Percentiles rank a stretch among this genome's conserved stretches.
Conservation (phyloP, 2,888 invertebrate genomes). For the Callosobruchus maculatus region DNA sequence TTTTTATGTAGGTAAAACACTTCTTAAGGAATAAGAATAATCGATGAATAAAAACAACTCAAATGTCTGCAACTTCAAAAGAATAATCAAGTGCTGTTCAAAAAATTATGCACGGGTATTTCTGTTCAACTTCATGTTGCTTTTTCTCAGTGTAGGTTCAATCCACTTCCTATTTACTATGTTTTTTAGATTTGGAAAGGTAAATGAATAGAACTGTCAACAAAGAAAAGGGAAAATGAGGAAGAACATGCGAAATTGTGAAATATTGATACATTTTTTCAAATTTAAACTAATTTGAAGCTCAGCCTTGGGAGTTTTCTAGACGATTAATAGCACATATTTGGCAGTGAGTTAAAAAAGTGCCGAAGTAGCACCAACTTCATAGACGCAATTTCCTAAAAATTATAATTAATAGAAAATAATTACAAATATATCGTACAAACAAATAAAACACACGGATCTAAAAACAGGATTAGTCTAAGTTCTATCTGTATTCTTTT, state of each 20-base stretch:
- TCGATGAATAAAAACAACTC: background rate
- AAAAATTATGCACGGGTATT: background rate
- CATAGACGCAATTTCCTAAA: slow-evolving; percentile 29
- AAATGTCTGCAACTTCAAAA: background rate
- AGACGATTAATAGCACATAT: slow-evolving; percentile 25
- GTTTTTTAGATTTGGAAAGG: background rate
- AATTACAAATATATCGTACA: slow-evolving; percentile 35
- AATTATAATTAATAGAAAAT: slow-evolving; percentile 29
- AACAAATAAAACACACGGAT: slow-evolving; percentile 39
- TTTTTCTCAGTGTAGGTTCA: background rate
- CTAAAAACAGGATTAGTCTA: slow-evolving; percentile 40
- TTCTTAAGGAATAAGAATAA: background rate
- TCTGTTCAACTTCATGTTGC: background rate
- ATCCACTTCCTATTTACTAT: background rate
- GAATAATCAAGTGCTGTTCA: background rate
- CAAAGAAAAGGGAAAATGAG: background rate
- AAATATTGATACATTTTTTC: too few relatives aligned
- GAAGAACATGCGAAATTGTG: background rate
- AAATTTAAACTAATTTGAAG: too few relatives aligned
- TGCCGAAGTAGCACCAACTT: slow-evolving; percentile 31
- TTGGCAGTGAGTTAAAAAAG: slow-evolving; percentile 35
- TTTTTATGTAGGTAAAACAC: background rate
- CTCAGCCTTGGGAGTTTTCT: slow-evolving; percentile 16
- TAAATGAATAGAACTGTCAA: background rate
- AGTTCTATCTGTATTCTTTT: slow-evolving; percentile 28